These are phyloP conservation scores for Proisotoma minuta DNA, from an alignment of 2,888 invertebrate species.

Conservation along the genomic window DNA sequence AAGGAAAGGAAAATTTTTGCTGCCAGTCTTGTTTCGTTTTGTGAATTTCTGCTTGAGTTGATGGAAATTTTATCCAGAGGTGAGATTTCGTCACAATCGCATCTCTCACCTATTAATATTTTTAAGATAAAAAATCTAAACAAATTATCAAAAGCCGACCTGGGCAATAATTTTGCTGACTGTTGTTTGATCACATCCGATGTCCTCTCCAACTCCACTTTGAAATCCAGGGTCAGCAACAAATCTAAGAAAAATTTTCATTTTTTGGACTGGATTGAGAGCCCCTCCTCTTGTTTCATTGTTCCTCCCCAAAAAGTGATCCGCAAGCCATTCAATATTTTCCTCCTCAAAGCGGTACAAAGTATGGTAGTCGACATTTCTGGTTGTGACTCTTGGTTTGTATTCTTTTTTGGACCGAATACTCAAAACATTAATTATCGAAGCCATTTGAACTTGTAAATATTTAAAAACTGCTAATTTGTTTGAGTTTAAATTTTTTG, in stretches of 20 bases:
- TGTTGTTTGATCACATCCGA: constrained; percentile 12
- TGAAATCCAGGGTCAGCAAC: constrained; percentile 21
- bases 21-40: constrained; percentile 7
- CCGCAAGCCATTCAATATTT: constrained; percentile 15
- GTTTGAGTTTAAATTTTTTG: no score
- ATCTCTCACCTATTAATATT: constrained; percentile 1
- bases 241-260: constrained; percentile 14
- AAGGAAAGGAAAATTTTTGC: constrained; percentile 4
- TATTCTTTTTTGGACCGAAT: no score
- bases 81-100: neutral
- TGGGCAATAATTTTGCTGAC: constrained; percentile 11
- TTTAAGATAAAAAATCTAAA: no score
- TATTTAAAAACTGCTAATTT: no score
- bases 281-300: constrained; percentile 7
- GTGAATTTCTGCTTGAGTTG: neutral
- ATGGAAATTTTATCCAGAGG: constrained; percentile 14
- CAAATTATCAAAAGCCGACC: no score
- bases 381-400: no score
- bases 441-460: no score
- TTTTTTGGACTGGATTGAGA: neutral
- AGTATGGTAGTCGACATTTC: constrained; percentile 7
- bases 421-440: no score
- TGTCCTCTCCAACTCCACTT: constrained; percentile 10
- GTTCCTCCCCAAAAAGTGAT: constrained; percentile 11
- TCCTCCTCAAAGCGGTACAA: constrained; percentile 13